Conservation (phyloP, 2,113 vertebrate species). For the Arenaria interpres region DNA sequence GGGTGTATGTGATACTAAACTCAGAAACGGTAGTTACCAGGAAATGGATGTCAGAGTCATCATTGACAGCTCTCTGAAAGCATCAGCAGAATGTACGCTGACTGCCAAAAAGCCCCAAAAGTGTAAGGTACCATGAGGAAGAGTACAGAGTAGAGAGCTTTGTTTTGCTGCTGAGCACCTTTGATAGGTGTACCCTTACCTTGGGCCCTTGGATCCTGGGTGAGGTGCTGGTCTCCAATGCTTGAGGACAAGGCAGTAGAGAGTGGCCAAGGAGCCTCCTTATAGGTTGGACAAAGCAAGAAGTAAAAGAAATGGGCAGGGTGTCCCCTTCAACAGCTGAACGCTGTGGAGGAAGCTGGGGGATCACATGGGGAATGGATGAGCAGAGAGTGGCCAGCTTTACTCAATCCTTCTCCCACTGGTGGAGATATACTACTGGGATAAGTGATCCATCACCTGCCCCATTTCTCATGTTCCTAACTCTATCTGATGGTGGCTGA, state of each 20-base stretch:
- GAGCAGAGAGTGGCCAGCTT: not conserved
- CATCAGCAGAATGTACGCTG: not conserved
- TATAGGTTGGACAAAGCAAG: not conserved
- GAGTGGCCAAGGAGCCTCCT: not conserved
- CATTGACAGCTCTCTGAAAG: not conserved
- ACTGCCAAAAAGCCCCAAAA: not conserved
- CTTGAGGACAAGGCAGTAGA: not conserved
- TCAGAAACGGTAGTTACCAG: not conserved
- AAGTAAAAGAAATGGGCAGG: not conserved
- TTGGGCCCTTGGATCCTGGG: not conserved
- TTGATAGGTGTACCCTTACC: not conserved
- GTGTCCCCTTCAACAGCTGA: not conserved
- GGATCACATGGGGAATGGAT: not conserved
- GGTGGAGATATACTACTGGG: not conserved
- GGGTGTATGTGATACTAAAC: not conserved
- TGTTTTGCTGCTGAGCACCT: not conserved
- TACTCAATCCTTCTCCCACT: not conserved
- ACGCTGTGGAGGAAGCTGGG: rapidly evolving
- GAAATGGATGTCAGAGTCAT: not conserved
- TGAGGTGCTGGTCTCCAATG: not conserved
- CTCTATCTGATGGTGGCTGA: not conserved
- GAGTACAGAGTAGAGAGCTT: not conserved
- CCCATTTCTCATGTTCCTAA: not conserved
- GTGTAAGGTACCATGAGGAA: not conserved
- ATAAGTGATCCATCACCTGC: not conserved